These are phyloP conservation scores for Vidua chalybeata DNA, from an alignment of 2,113 vertebrate genomes.

Conservation along the genomic window DNA sequence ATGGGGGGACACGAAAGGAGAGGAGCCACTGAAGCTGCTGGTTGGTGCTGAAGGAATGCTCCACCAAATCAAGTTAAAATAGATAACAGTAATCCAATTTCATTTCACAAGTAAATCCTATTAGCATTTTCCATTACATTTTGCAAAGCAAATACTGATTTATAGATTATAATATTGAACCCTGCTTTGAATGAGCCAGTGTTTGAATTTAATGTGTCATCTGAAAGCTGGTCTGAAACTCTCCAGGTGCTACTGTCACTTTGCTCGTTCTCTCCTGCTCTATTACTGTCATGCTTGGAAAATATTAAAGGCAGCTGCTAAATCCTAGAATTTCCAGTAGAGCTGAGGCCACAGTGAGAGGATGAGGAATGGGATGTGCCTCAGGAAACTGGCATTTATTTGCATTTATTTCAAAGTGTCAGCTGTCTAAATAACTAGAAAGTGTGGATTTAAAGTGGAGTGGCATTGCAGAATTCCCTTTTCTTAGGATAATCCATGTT, in stretches of 20 bases:
- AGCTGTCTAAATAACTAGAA: background rate
- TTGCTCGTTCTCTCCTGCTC: background rate
- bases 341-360: background rate
- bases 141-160: constrained; percentile 59
- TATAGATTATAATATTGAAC: constrained; percentile 43
- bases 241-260: background rate
- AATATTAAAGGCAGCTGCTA: background rate
- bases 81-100: constrained; percentile 65
- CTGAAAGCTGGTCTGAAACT: background rate
- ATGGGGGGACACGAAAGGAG: accelerated
- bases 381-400: background rate
- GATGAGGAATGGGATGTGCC: background rate
- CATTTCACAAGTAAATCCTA: constrained; percentile 51
- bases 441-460: background rate
- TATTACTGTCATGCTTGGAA: background rate
- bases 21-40: background rate
- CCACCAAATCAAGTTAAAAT: constrained; percentile 41
- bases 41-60: background rate
- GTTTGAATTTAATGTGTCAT: background rate
- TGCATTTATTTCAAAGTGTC: background rate
- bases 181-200: background rate
- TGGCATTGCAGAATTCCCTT: background rate
- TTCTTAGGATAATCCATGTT: background rate
- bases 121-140: constrained; percentile 65
- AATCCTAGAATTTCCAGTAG: background rate